phyloP scores from a whole-genome alignment of 2,888 invertebrate genomes.

The Vannuccia rotundouncinata region DNA sequence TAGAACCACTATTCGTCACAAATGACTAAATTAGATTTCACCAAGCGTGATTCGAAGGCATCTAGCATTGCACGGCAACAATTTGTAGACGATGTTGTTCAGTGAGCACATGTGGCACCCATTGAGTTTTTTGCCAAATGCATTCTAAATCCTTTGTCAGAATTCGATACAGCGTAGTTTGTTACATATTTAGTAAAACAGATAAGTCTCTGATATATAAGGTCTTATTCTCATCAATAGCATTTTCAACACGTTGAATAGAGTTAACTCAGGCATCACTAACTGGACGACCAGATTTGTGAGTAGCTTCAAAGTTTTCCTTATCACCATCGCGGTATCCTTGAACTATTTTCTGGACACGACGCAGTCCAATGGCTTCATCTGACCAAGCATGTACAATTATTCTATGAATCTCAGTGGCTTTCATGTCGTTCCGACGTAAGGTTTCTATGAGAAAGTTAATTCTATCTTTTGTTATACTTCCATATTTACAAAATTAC shows the following conservation, averaged over 20 bases:
- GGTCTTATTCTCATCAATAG: constrained; percentile 6
- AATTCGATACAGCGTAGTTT: constrained; percentile 3
- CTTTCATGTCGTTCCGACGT: not conserved
- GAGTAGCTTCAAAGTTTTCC: constrained; percentile 4
- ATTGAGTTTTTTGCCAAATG: constrained; percentile 6
- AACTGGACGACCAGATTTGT: constrained; percentile 13
- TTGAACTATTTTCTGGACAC: constrained; percentile 1
- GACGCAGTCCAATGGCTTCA: constrained; percentile 3
- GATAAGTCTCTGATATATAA: not conserved
- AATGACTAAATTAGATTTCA: too few species aligned
- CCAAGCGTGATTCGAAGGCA: too few species aligned
- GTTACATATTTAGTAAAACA: not conserved
- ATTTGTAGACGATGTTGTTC: constrained; percentile 4
- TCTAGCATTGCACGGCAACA: too few species aligned
- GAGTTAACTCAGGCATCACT: not conserved
- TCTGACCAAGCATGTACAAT: constrained; percentile 8
- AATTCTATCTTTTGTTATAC: constrained; percentile 2
- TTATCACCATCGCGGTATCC: not conserved
- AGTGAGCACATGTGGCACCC: constrained; percentile 1
- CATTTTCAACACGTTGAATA: not conserved
- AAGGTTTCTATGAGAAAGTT: not conserved
- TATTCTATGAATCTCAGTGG: not conserved
- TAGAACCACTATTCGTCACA: too few species aligned
- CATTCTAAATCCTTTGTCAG: not conserved
- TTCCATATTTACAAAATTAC: too few species aligned